Conservation (phyloP, 1,140 invertebrate genomes). For the Scylla paramamosain region DNA sequence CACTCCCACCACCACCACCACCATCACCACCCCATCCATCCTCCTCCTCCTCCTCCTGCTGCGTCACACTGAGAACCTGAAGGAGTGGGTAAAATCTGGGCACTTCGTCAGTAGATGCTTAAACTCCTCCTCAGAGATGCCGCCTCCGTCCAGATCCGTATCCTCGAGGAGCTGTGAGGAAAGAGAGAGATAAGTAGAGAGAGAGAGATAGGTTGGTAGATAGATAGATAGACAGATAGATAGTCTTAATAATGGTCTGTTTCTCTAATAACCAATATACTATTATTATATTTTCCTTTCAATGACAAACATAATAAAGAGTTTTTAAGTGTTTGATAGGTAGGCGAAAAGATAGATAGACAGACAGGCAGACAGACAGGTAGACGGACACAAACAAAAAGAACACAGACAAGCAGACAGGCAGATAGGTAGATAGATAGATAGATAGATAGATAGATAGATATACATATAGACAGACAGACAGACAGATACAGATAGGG, state of each 20-base stretch:
- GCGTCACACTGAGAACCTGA: constrained; percentile 69
- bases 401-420: too few relatives aligned
- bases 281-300: too few relatives aligned
- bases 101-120: constrained; percentile 96
- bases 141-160: constrained; percentile 94
- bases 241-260: neutral
- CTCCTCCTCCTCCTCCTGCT: neutral
- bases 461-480: too few relatives aligned
- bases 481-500: too few relatives aligned
- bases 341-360: too few relatives aligned
- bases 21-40: neutral
- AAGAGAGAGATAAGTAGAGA: neutral
- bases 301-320: too few relatives aligned
- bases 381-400: too few relatives aligned
- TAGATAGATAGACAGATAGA: constrained; percentile 15
- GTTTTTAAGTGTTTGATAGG: too few relatives aligned
- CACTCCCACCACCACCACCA: neutral
- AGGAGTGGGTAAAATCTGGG: constrained; percentile 86
- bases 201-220: neutral
- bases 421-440: too few relatives aligned
- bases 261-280: too few relatives aligned
- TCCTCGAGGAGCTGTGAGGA: constrained; percentile 84
- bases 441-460: too few relatives aligned
- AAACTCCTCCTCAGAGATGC: constrained; percentile 95
- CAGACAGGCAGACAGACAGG: too few relatives aligned